Evolutionary conservation across 2,113 vertebrate species (phyloP).

Genomic region (Phrynosoma platyrhinos): DNA sequence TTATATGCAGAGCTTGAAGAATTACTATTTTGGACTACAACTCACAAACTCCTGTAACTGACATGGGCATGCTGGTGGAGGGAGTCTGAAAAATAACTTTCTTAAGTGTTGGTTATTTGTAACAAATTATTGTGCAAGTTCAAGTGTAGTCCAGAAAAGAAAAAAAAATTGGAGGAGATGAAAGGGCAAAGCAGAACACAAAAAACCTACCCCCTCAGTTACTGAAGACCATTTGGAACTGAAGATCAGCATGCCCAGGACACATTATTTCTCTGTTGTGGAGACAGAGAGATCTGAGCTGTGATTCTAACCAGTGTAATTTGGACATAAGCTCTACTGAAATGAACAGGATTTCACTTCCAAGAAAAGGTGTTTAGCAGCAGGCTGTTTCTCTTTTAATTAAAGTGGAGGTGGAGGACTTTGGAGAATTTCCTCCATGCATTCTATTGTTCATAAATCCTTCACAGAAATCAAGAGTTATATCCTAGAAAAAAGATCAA

Average conservation of each 20-base stretch:
- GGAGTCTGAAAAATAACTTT: too few species aligned
- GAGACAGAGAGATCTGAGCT: neutral
- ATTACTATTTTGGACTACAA: too few species aligned
- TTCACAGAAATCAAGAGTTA: neutral
- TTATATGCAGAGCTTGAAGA: too few species aligned
- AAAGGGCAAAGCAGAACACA: neutral
- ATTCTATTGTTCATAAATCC: neutral
- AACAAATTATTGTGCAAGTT: too few species aligned
- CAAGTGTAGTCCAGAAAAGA: too few species aligned
- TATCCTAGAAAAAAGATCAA: neutral
- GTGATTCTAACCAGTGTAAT: neutral
- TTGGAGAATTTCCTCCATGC: neutral
- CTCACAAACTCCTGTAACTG: too few species aligned
- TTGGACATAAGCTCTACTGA: neutral
- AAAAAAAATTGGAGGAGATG: neutral
- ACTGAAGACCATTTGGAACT: neutral
- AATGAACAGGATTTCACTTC: neutral
- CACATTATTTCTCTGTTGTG: neutral
- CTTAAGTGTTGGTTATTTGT: too few species aligned
- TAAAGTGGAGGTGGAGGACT: neutral
- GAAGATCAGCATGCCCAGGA: neutral
- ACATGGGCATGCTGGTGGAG: too few species aligned
- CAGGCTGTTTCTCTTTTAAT: neutral
- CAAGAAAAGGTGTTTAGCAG: neutral
- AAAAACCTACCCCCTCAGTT: neutral